A percentile compares a stretch with the other conserved stretches of the same genome.
Evolutionary conservation across 2,113 vertebrate species (phyloP).

Genomic region (Mixornis gularis): DNA sequence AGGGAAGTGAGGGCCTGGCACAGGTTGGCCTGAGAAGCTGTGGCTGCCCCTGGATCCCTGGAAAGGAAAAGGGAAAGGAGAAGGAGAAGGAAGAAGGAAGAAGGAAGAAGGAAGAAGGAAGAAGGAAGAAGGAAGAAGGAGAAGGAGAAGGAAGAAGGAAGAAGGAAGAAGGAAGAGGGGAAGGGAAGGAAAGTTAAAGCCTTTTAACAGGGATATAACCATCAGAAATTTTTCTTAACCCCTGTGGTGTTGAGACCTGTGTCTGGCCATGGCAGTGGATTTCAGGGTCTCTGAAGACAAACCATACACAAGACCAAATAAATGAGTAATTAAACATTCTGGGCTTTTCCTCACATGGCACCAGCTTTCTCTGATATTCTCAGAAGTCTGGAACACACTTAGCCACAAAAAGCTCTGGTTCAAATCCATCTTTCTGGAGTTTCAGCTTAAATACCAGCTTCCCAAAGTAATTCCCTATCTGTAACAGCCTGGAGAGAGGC

Average conservation of each 20-base stretch:
- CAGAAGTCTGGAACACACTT: neutral
- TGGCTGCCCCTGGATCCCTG: neutral
- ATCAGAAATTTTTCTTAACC: neutral
- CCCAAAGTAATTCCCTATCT: neutral
- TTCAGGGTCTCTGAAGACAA: neutral
- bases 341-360: neutral
- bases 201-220: neutral
- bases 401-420: neutral
- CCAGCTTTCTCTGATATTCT: neutral
- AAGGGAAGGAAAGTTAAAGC: neutral
- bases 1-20: neutral
- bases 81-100: too few species aligned
- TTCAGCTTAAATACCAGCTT: neutral
- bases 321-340: neutral
- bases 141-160: too few species aligned
- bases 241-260: neutral
- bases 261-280: neutral
- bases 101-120: too few species aligned
- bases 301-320: neutral
- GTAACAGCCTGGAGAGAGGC: neutral
- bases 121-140: too few species aligned
- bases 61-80: neutral
- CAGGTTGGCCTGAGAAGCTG: neutral
- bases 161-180: neutral
- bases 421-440: neutral